phyloP scores from a whole-genome alignment of 35 echinoderm and acorn worm species.

The Eucidaris tribuloides region DNA sequence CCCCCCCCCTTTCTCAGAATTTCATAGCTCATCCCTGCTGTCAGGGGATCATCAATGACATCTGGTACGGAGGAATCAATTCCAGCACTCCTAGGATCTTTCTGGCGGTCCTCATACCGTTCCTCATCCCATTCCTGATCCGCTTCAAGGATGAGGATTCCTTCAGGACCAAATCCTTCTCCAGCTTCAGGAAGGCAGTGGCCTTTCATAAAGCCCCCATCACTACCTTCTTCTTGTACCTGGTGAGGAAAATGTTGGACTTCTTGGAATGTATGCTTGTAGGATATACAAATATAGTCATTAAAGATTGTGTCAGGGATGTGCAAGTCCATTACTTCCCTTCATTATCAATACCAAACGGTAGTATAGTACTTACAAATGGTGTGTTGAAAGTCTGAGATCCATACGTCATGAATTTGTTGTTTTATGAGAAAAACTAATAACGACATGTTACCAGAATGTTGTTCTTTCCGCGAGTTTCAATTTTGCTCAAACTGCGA shows the following conservation, averaged over 20 bases:
- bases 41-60: conserved; percentile 46
- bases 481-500: too few relatives aligned
- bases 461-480: too few relatives aligned
- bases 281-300: too few relatives aligned
- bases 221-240: conserved; percentile 55
- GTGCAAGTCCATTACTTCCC: too few relatives aligned
- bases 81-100: conserved; percentile 21
- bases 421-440: too few relatives aligned
- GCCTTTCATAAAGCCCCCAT: conserved; percentile 64
- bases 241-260: conserved; percentile 70
- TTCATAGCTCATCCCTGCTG: conserved; percentile 79
- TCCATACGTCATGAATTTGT: too few relatives aligned
- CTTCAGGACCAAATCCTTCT: neutral
- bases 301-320: too few relatives aligned
- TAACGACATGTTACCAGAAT: too few relatives aligned
- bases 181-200: conserved; percentile 7
- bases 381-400: too few relatives aligned
- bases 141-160: conserved; percentile 17
- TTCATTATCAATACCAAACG: too few relatives aligned
- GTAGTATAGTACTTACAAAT: too few relatives aligned
- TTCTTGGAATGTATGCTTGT: too few relatives aligned
- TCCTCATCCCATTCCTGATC: conserved; percentile 34
- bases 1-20: conserved; percentile 11
- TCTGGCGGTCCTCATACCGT: conserved; percentile 37
- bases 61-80: conserved; percentile 58